Conservation (phyloP, 2,113 vertebrate genomes). For the Cyprinodon brontotheroides region DNA sequence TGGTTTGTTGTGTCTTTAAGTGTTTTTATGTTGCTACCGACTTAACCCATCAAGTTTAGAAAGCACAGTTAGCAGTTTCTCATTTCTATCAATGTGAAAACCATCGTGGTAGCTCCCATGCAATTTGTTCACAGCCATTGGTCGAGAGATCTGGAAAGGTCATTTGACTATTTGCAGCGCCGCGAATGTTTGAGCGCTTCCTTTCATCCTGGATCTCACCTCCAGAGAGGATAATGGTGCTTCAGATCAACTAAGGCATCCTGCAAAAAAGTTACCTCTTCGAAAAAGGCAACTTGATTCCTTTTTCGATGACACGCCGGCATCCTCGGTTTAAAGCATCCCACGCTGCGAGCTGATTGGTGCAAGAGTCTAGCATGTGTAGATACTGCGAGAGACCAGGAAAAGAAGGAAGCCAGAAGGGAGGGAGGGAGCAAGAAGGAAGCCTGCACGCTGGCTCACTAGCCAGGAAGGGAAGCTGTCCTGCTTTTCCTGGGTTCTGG, state of each 20-base stretch:
- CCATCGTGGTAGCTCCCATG: too few species aligned
- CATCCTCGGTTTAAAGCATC: conserved; percentile 78
- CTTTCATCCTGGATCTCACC: conserved; percentile 2
- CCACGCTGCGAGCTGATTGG: conserved; percentile 82
- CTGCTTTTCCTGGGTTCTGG: conserved; percentile 70
- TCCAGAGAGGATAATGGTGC: background rate
- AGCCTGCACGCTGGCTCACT: conserved; percentile 51
- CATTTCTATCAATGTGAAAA: background rate
- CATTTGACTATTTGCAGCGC: conserved; percentile 1
- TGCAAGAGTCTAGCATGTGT: conserved; percentile 70
- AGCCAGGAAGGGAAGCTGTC: conserved; percentile 54
- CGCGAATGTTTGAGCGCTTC: background rate
- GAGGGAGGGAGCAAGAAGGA: conserved; percentile 53
- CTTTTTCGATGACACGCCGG: conserved; percentile 42
- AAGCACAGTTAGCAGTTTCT: background rate
- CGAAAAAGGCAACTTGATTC: conserved; percentile 11
- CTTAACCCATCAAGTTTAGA: conserved; percentile 15
- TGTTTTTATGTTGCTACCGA: conserved; percentile 12
- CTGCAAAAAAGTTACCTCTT: background rate
- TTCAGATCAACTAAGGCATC: background rate
- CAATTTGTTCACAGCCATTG: background rate
- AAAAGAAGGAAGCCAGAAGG: conserved; percentile 50
- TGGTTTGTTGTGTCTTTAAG: conserved; percentile 11
- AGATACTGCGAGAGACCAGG: conserved; percentile 57
- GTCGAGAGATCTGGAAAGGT: background rate